These are phyloP conservation scores for Arctia plantaginis DNA, from an alignment of 2,888 invertebrate genomes.

Conservation along the genomic window DNA sequence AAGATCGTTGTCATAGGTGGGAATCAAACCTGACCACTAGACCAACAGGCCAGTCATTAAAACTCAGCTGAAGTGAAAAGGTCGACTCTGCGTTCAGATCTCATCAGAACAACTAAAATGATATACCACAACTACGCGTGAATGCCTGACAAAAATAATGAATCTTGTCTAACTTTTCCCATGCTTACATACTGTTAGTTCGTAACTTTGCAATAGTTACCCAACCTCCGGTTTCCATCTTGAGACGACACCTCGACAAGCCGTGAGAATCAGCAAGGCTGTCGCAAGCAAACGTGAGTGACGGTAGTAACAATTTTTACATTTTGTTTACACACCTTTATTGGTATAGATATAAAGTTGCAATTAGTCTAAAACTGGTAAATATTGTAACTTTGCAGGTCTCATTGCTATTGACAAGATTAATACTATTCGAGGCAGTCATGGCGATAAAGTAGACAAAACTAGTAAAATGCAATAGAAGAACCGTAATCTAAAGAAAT, in stretches of 20 bases:
- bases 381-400: conserved; percentile 25
- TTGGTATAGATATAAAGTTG: conserved; percentile 35
- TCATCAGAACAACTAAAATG: neutral
- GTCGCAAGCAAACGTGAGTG: conserved; percentile 64
- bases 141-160: neutral
- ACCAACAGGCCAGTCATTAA: too few species aligned
- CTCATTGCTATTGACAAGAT: conserved; percentile 52
- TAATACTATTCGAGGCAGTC: conserved; percentile 32
- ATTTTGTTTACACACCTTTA: conserved; percentile 29
- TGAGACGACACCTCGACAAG: conserved; percentile 64
- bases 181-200: conserved; percentile 23
- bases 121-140: neutral
- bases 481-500: neutral
- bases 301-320: conserved; percentile 35
- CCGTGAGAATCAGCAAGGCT: conserved; percentile 73
- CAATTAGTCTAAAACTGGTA: conserved; percentile 34
- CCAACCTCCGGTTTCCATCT: conserved; percentile 72
- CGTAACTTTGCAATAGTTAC: conserved; percentile 66
- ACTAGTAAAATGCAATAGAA: neutral
- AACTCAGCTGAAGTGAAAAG: neutral
- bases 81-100: neutral
- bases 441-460: neutral
- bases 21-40: too few species aligned
- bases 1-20: too few species aligned
- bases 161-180: neutral